phyloP scores from a whole-genome alignment of 2,888 invertebrate genomes.

The Platypus cylindrus region DNA sequence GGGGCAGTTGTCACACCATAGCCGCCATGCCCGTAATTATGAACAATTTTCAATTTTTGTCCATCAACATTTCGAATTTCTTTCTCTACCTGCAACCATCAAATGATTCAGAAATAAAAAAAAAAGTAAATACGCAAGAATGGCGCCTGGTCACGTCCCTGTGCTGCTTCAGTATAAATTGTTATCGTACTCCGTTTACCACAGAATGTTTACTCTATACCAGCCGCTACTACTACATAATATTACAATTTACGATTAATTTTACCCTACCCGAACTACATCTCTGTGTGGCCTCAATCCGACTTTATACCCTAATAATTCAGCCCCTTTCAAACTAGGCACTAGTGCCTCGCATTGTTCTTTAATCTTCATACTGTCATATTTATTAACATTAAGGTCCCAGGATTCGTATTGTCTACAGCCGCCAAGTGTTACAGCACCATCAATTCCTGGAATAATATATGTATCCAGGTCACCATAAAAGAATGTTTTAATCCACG shows the following conservation, averaged over 20 bases:
- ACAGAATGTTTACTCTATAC: too few species aligned
- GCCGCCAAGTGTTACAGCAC: slow-evolving; percentile 74
- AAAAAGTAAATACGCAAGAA: too few species aligned
- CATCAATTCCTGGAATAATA: slow-evolving; percentile 64
- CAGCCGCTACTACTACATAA: neutral
- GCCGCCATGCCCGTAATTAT: slow-evolving; percentile 92
- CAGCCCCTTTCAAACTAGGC: slow-evolving; percentile 53
- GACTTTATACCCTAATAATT: slow-evolving; percentile 51
- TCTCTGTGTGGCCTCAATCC: slow-evolving; percentile 75
- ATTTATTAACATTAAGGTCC: slow-evolving; percentile 49
- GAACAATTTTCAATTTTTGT: slow-evolving; percentile 53
- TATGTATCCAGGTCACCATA: slow-evolving; percentile 81
- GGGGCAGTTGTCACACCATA: slow-evolving; percentile 86
- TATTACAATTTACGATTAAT: too few species aligned
- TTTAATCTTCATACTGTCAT: slow-evolving; percentile 64
- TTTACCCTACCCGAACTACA: slow-evolving; percentile 47
- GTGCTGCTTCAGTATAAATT: too few species aligned
- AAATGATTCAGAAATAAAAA: neutral
- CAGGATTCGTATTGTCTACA: slow-evolving; percentile 72
- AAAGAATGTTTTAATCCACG: slow-evolving; percentile 81
- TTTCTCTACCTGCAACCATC: slow-evolving; percentile 40
- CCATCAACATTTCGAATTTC: slow-evolving; percentile 38
- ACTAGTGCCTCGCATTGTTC: slow-evolving; percentile 64
- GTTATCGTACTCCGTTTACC: too few species aligned
- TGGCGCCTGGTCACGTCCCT: too few species aligned